A percentile compares a stretch with the other conserved stretches of the same genome.
Conservation (phyloP, 2,888 invertebrate species). For the Cinara cedri region DNA sequence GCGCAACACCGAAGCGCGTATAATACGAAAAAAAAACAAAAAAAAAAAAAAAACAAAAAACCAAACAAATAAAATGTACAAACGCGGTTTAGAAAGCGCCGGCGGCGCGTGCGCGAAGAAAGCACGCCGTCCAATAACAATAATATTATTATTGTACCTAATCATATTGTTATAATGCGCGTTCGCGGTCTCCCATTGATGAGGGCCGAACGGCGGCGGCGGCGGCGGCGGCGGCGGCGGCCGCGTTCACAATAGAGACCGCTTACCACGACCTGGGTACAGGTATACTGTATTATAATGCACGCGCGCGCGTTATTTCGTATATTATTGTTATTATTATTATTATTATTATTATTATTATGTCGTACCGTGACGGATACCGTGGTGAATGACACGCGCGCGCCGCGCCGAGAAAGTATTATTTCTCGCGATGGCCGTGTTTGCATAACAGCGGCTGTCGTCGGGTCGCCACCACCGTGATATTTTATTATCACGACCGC, state of each 20-base stretch:
- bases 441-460: conserved; percentile 36
- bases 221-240: not conserved
- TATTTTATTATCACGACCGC: not conserved
- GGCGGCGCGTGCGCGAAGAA: not conserved
- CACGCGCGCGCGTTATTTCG: not conserved
- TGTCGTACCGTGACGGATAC: too few species aligned
- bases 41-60: too few species aligned
- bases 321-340: too few species aligned
- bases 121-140: not conserved
- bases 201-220: not conserved
- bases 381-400: not conserved
- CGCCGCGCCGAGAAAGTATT: conserved; percentile 39
- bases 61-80: too few species aligned
- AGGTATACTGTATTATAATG: not conserved
- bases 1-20: too few species aligned
- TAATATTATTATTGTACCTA: too few species aligned
- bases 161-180: not conserved
- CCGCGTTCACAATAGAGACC: conserved; percentile 47
- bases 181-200: conserved; percentile 20
- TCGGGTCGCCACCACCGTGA: not conserved
- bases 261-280: conserved; percentile 39
- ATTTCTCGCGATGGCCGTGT: conserved; percentile 10
- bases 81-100: conserved; percentile 23
- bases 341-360: too few species aligned
- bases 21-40: not conserved